These are phyloP conservation scores for Nemurella pictetii DNA, from an alignment of 2,888 invertebrate genomes.

Conservation along the genomic window DNA sequence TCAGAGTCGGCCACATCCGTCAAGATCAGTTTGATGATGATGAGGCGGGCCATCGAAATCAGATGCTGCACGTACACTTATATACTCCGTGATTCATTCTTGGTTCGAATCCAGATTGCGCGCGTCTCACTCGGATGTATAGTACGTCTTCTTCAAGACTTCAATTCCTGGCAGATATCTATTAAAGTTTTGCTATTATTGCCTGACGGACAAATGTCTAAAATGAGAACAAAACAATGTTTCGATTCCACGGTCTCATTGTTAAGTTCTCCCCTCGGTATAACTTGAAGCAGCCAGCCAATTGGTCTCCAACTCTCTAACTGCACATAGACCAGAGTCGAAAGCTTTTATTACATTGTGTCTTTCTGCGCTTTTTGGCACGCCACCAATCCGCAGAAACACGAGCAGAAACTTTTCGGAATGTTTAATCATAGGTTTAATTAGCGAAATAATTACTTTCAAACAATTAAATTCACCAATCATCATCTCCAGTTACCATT, in stretches of 20 bases:
- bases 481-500: background rate
- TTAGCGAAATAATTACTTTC: background rate
- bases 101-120: background rate
- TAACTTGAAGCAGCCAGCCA: background rate
- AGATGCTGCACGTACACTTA: background rate
- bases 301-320: background rate
- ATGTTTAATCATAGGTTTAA: background rate
- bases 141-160: too few relatives aligned
- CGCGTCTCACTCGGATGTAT: background rate
- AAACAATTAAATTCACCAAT: background rate
- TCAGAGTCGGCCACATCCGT: background rate
- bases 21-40: background rate
- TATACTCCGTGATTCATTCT: background rate
- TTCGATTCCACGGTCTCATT: background rate
- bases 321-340: background rate
- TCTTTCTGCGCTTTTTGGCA: background rate
- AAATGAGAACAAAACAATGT: background rate
- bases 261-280: background rate
- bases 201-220: background rate
- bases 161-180: background rate
- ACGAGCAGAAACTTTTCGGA: background rate
- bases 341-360: background rate
- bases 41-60: background rate
- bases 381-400: background rate
- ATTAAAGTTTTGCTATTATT: background rate